These are phyloP conservation scores for Macropus fuliginosus DNA, from an alignment of 2,797 vertebrate species.

Conservation along the genomic window DNA sequence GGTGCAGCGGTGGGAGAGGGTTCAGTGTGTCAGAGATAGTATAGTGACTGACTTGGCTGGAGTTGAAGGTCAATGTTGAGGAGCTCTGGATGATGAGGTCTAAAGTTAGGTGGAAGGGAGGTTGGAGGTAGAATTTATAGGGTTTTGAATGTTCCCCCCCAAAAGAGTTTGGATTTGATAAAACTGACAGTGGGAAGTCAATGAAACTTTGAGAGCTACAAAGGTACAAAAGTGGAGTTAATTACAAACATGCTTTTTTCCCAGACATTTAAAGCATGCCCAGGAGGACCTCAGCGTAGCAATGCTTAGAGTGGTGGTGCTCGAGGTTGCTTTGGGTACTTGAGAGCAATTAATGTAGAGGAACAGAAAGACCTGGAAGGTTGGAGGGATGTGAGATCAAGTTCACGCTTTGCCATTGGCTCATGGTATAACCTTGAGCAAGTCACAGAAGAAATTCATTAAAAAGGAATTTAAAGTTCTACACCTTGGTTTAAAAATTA, in stretches of 20 bases:
- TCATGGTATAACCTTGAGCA: neutral
- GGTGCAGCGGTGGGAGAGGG: neutral
- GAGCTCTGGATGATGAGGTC: neutral
- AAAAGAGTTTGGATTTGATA: neutral
- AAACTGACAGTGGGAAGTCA: neutral
- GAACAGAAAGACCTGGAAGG: neutral
- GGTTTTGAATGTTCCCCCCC: neutral
- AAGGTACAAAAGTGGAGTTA: neutral
- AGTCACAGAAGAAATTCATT: neutral
- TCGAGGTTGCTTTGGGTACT: neutral
- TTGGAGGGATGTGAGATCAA: neutral
- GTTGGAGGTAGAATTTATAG: neutral
- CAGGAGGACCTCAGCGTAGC: neutral
- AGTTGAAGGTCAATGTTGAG: neutral
- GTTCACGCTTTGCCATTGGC: neutral
- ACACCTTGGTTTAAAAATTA: neutral
- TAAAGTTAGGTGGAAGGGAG: neutral
- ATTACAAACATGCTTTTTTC: neutral
- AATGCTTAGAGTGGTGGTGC: neutral
- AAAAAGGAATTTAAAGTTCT: neutral
- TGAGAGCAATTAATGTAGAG: neutral
- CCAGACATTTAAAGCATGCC: neutral
- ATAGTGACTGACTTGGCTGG: neutral
- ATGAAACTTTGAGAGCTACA: neutral
- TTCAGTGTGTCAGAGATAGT: neutral